phyloP scores from a whole-genome alignment of 2,797 vertebrate species.

The Eulemur rubriventer region DNA sequence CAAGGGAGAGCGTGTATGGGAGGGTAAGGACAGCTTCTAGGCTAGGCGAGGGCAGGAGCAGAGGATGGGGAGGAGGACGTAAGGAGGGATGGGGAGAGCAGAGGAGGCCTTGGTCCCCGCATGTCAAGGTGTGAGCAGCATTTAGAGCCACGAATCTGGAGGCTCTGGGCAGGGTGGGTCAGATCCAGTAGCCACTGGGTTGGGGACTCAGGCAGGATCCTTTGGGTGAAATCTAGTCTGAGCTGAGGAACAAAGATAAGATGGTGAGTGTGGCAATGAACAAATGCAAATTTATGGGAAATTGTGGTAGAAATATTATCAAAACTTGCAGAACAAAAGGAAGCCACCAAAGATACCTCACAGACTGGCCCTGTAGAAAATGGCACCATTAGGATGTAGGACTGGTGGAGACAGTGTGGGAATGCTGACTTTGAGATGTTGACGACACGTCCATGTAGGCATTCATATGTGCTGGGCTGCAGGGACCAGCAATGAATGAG shows the following conservation, averaged over 20 bases:
- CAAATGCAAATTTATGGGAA: not conserved
- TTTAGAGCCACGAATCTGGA: not conserved
- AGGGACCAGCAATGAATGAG: not conserved
- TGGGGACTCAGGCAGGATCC: not conserved
- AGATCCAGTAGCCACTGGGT: not conserved
- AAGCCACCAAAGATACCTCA: not conserved
- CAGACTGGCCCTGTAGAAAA: not conserved
- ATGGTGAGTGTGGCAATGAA: not conserved
- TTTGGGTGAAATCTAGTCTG: not conserved
- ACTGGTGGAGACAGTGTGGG: not conserved
- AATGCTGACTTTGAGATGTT: not conserved
- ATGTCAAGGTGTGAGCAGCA: not conserved
- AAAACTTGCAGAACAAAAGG: not conserved
- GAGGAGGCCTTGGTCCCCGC: not conserved
- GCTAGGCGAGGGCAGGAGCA: not conserved
- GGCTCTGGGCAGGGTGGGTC: not conserved
- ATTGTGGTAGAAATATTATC: not conserved
- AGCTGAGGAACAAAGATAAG: not conserved
- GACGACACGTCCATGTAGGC: not conserved
- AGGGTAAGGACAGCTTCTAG: not conserved
- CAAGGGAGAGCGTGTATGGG: not conserved
- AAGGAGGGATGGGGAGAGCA: not conserved
- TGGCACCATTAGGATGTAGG: not conserved
- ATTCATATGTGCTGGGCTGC: not conserved
- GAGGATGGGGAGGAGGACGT: not conserved